A percentile compares a stretch with the other conserved stretches of the same genome.
Evolutionary conservation across 2,888 invertebrate species (phyloP).

Genomic region (Apantesis nais): DNA sequence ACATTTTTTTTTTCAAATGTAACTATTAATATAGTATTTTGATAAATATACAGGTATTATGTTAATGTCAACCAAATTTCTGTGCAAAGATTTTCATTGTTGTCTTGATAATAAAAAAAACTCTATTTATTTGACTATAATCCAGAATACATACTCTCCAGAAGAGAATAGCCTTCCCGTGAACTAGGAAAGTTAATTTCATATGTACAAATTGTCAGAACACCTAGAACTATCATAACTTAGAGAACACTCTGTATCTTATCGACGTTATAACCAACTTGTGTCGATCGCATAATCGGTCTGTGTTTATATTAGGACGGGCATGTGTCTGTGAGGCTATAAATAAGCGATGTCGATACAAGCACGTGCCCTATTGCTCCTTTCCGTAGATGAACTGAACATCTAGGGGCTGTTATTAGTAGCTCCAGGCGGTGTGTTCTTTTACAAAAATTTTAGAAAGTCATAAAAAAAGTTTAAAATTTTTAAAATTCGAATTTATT

Average conservation of each 20-base stretch:
- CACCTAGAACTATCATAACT: neutral
- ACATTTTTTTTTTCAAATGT: too few relatives aligned
- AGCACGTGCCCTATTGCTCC: constrained; percentile 4
- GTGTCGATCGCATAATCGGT: constrained; percentile 6
- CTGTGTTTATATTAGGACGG: neutral
- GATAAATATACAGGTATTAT: too few relatives aligned
- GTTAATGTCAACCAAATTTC: too few relatives aligned
- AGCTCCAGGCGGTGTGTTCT: neutral
- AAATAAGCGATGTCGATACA: constrained; percentile 11
- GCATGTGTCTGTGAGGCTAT: constrained; percentile 12
- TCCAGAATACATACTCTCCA: too few relatives aligned
- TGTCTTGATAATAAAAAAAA: too few relatives aligned
- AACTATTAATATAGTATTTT: too few relatives aligned
- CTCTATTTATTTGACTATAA: too few relatives aligned
- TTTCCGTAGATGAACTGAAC: neutral
- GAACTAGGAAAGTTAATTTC: too few relatives aligned
- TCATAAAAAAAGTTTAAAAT: neutral
- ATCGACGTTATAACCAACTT: neutral
- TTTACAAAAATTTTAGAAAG: neutral
- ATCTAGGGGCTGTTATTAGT: neutral
- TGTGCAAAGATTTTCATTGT: too few relatives aligned
- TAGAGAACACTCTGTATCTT: neutral
- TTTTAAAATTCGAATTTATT: too few relatives aligned
- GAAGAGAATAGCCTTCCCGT: too few relatives aligned
- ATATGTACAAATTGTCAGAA: too few relatives aligned